These are phyloP conservation scores for Harpegnathos saltator DNA, from an alignment of 1,140 invertebrate genomes.

Conservation along the genomic window DNA sequence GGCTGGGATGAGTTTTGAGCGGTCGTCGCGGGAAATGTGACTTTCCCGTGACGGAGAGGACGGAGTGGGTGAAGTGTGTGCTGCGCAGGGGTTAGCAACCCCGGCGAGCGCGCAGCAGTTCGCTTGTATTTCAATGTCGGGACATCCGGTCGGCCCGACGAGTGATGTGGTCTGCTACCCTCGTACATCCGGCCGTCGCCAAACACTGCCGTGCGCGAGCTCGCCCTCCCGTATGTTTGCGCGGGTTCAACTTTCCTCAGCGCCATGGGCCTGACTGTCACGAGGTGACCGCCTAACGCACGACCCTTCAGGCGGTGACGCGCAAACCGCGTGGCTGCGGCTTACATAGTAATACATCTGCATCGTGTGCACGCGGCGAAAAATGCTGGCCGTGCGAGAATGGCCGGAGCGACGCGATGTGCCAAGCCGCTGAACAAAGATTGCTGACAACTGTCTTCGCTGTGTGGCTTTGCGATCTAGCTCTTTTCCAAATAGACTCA, in stretches of 20 bases:
- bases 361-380: constrained; percentile 32
- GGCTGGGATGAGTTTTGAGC: constrained; percentile 11
- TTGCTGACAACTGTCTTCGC: constrained; percentile 47
- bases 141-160: constrained; percentile 70
- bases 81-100: constrained; percentile 57
- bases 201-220: constrained; percentile 67
- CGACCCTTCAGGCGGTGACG: constrained; percentile 24
- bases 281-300: constrained; percentile 55
- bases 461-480: constrained; percentile 21
- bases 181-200: constrained; percentile 74
- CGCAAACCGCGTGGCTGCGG: constrained; percentile 49
- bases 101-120: constrained; percentile 25
- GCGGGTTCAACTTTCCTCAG: constrained; percentile 66
- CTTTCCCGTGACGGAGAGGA: constrained; percentile 1
- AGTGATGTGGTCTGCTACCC: constrained; percentile 78
- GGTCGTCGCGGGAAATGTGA: neutral
- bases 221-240: constrained; percentile 66
- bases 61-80: constrained; percentile 42
- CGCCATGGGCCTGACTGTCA: constrained; percentile 47
- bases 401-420: constrained; percentile 8
- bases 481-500: constrained; percentile 32
- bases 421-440: constrained; percentile 43
- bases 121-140: constrained; percentile 76
- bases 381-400: constrained; percentile 33
- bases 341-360: constrained; percentile 56